Evolutionary conservation across 2,888 invertebrate genomes (phyloP).

Genomic region (Ectemnius cavifrons): DNA sequence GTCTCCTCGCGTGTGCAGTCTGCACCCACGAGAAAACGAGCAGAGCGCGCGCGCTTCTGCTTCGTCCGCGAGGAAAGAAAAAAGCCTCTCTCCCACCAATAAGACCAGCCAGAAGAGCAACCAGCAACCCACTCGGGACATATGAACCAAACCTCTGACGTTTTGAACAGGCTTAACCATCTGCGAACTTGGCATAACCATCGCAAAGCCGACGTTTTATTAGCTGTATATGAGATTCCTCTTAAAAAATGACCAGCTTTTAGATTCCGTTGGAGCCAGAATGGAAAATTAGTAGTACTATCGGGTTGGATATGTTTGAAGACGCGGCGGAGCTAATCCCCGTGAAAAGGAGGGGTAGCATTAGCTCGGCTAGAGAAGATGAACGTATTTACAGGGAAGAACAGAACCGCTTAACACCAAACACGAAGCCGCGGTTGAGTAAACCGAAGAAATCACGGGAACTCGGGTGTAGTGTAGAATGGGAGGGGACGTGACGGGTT

Average conservation of each 20-base stretch:
- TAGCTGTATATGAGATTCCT: too few relatives aligned
- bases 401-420: slow-evolving; percentile 62
- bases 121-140: background rate
- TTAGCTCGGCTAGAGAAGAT: slow-evolving; percentile 20
- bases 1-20: background rate
- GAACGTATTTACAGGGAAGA: slow-evolving; percentile 35
- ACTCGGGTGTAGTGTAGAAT: background rate
- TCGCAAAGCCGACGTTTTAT: too few relatives aligned
- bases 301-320: background rate
- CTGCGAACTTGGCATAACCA: background rate
- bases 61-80: background rate
- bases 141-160: background rate
- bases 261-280: background rate
- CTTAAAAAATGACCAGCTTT: too few relatives aligned
- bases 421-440: slow-evolving; percentile 46
- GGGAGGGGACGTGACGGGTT: slow-evolving; percentile 53
- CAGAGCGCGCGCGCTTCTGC: slow-evolving; percentile 2
- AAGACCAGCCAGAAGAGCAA: background rate
- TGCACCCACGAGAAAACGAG: slow-evolving; percentile 5
- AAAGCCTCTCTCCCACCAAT: background rate
- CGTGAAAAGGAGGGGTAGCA: background rate
- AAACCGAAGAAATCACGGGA: slow-evolving; percentile 27
- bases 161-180: background rate
- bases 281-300: background rate
- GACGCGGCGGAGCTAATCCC: background rate